Base-by-base conservation (phyloP, 2,888 invertebrate genomes). In the Timema podura region DNA sequence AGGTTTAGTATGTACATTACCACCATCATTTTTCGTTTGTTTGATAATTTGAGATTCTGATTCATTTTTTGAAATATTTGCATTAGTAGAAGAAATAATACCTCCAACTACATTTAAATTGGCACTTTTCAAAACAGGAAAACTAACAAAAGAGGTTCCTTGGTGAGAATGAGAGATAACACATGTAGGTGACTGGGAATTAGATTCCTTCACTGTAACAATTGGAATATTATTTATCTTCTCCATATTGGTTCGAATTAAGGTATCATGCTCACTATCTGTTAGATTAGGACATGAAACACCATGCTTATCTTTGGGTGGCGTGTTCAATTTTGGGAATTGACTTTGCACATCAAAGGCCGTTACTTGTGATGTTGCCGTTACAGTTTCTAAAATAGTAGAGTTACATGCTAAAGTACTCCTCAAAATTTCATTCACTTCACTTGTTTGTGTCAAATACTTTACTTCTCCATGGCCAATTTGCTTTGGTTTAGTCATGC, bases 111-210 rank as follows among this genome's bases (percentile, higher is more conserved):
- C 68, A 68, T 71, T 71, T 10, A 69, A 51, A 70, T 70, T 69
- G 44, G 71, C 70, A 48, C 69, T 71, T 70, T 74, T 71, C 2
- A 74, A 65, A 49, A 57, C 70, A 51, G 71, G 71, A 66, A 65
- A 68, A 30, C 64, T 48, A 51, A 54, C 16, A 8, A 54, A 16
- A 46, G 66, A 16, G 46, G 46, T 64, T 30, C 48, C 64, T 48
- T 67, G 70, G 51, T 16, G 67, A 45, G 59, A 65, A 48, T 47
- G 8, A 61, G 44, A 51, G 11, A 64, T 30, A 30, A 61, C 48
- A n/a, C n/a, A n/a, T n/a, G n/a, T n/a, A n/a, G n/a, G n/a, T n/a
- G n/a, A n/a, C n/a, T n/a, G n/a, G n/a, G n/a, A n/a, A n/a, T n/a
- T n/a, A 13, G 15, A 15, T 65, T 44, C 65, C 16, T 15, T 15